Percentiles rank a stretch among this genome's conserved stretches.
Evolutionary conservation across 2,797 vertebrate species (phyloP).

Genomic region (Pterois miles): DNA sequence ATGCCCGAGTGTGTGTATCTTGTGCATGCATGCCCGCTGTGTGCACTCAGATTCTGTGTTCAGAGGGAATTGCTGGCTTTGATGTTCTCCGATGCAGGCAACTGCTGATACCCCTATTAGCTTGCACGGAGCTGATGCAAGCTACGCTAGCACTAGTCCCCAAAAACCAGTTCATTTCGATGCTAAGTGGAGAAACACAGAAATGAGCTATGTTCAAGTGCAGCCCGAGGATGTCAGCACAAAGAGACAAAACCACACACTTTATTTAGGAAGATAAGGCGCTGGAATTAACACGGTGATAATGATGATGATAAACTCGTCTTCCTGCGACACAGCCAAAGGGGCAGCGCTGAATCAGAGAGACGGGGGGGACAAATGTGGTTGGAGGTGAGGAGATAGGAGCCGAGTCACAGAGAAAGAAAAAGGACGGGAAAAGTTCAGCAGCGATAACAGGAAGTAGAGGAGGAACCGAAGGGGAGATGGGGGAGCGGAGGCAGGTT

Average conservation of each 20-base stretch:
- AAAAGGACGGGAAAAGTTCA: slow-evolving; percentile 26
- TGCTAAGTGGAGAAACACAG: slow-evolving; percentile 59
- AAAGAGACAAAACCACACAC: slow-evolving; percentile 76
- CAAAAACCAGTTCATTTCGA: slow-evolving; percentile 44
- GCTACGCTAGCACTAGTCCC: slow-evolving; percentile 58
- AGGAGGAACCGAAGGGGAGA: not conserved
- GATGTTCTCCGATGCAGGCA: slow-evolving; percentile 82
- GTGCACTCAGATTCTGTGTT: slow-evolving; percentile 78
- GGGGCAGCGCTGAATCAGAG: slow-evolving; percentile 54
- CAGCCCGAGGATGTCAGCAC: slow-evolving; percentile 75
- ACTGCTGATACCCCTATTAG: slow-evolving; percentile 82
- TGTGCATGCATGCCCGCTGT: slow-evolving; percentile 67
- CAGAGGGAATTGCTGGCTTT: slow-evolving; percentile 82
- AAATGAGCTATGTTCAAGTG: slow-evolving; percentile 54
- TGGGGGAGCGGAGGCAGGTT: too few species aligned
- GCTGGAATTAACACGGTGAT: slow-evolving; percentile 69
- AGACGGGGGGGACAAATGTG: not conserved
- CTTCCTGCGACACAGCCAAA: slow-evolving; percentile 50
- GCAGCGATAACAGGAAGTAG: slow-evolving; percentile 16
- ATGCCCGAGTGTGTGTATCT: slow-evolving; percentile 1
- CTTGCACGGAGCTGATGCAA: slow-evolving; percentile 79
- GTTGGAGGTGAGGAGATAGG: slow-evolving; percentile 43
- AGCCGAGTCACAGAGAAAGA: slow-evolving; percentile 2
- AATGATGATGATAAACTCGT: slow-evolving; percentile 60
- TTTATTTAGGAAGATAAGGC: slow-evolving; percentile 79